These are phyloP conservation scores for Dendropsophus ebraccatus DNA, from an alignment of 2,113 vertebrate species.

Conservation along the genomic window DNA sequence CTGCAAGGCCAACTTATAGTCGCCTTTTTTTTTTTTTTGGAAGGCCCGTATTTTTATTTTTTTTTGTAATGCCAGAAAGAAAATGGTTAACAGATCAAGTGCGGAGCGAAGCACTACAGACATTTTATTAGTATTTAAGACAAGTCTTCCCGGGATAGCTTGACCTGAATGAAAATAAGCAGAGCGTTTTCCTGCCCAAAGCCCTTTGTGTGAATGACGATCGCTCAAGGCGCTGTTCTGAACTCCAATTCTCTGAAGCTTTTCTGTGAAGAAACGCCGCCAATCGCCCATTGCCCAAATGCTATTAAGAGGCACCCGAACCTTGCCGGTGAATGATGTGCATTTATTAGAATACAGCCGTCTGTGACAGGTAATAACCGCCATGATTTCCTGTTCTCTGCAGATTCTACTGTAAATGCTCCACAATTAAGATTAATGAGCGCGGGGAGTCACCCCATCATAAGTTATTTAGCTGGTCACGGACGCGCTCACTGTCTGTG, in stretches of 20 bases:
- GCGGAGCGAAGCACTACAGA: neutral
- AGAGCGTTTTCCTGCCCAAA: constrained; percentile 2
- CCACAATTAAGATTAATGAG: constrained; percentile 54
- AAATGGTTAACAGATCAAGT: constrained; percentile 1
- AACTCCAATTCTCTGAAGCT: constrained; percentile 18
- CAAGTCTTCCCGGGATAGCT: neutral
- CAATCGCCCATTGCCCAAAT: constrained; percentile 31
- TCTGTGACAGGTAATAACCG: constrained; percentile 41
- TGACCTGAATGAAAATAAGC: constrained; percentile 36
- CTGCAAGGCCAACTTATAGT: neutral
- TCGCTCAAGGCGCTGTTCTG: constrained; percentile 29
- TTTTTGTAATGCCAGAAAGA: neutral
- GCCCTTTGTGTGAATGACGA: constrained; percentile 32
- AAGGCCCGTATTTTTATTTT: neutral
- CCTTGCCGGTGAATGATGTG: constrained; percentile 12
- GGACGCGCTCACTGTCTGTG: neutral
- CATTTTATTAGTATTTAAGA: constrained; percentile 31
- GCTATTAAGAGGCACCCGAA: constrained; percentile 19
- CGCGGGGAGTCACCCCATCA: constrained; percentile 32
- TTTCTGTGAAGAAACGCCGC: constrained; percentile 15
- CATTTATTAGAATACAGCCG: constrained; percentile 36
- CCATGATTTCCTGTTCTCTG: constrained; percentile 39
- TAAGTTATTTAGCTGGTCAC: constrained; percentile 38
- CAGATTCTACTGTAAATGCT: constrained; percentile 44
- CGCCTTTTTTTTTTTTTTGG: neutral